A percentile compares a stretch with the other conserved stretches of the same genome.
phyloP scores from a whole-genome alignment of 2,888 invertebrate species.

The Napeogenes inachia region DNA sequence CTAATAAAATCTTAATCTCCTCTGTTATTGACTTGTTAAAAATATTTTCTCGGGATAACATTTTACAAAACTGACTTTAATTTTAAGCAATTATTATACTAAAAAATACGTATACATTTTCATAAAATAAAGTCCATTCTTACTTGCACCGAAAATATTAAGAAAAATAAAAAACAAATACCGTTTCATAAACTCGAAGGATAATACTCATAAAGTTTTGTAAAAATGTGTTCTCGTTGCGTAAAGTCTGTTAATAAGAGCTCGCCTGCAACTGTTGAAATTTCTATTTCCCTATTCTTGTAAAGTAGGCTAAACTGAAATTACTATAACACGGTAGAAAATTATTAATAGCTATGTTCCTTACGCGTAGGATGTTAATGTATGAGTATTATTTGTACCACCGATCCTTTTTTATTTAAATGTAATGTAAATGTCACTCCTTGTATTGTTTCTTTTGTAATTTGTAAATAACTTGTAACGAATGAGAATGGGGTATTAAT shows the following conservation, averaged over 20 bases:
- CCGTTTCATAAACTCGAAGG: conserved; percentile 3
- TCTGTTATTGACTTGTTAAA: conserved; percentile 25
- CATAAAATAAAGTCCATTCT: too few species aligned
- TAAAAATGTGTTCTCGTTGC: conserved; percentile 6
- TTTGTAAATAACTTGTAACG: conserved; percentile 72
- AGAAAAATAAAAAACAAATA: conserved; percentile 2
- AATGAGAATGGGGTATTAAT: conserved; percentile 63
- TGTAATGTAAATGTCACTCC: conserved; percentile 25
- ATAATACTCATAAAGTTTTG: conserved; percentile 4
- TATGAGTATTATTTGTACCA: conserved; percentile 53
- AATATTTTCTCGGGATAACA: conserved; percentile 12
- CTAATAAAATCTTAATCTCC: conserved; percentile 27
- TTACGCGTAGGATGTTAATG: conserved; percentile 58
- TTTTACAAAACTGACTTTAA: background rate
- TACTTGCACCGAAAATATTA: background rate
- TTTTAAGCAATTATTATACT: conserved; percentile 7
- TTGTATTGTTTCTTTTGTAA: conserved; percentile 49
- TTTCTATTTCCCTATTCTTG: conserved; percentile 61
- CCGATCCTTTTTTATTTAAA: conserved; percentile 33
- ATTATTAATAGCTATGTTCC: conserved; percentile 69
- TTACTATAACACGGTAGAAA: conserved; percentile 58
- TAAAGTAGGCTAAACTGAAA: conserved; percentile 61
- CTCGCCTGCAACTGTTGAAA: conserved; percentile 50
- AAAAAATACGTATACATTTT: background rate
- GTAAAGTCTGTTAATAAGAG: conserved; percentile 37